Base-by-base conservation (phyloP, 2,797 vertebrate genomes). In the Geotria australis region DNA sequence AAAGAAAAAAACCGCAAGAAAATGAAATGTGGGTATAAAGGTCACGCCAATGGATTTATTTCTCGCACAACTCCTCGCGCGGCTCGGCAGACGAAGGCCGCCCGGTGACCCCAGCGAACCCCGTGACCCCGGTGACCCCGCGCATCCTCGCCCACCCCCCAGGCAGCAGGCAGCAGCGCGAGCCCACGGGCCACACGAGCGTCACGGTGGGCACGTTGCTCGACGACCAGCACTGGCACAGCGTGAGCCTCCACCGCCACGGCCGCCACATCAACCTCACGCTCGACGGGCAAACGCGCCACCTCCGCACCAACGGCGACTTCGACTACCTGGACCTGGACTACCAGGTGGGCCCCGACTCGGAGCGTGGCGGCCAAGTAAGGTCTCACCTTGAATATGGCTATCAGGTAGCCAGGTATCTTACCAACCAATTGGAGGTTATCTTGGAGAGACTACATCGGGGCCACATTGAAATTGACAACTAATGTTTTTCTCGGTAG, bases 191-290 rank as follows among this genome's bases (percentile, higher is more conserved):
- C 3, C 76, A 74, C 3, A 75, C 77, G 0, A 75, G 77, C 0
- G 72, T 80, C 61, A 80, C 75, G 1, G 70, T 89, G 65, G 85
- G 88, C 63, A 96, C 84, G 51, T 77, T 96, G 59, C 68, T 96
- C 61, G 88, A 96, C 15, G 88, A 96, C 66, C 83, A 88, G 62
- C 85, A 91, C 60, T 94, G 88, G 88, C 88, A 96, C 62, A 79
- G 80, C 0, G 85, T 93, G 57, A 76, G 85, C 53, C 76, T 96
- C 1, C 86, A 96, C 63, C 77, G 88, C 24, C 86, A 83, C 66
- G 86, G 85, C 75, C 86, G 79, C 67, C 85, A 85, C 65, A 83
- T 91, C 57, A 96, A 96, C 72, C 81, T 96, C 69, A 89, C 82
- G 0, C 79, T 96, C 68, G 88, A 96, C 68, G 72, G 73, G 59